phyloP scores from a whole-genome alignment of 2,113 vertebrate genomes.

The Bucco capensis region DNA sequence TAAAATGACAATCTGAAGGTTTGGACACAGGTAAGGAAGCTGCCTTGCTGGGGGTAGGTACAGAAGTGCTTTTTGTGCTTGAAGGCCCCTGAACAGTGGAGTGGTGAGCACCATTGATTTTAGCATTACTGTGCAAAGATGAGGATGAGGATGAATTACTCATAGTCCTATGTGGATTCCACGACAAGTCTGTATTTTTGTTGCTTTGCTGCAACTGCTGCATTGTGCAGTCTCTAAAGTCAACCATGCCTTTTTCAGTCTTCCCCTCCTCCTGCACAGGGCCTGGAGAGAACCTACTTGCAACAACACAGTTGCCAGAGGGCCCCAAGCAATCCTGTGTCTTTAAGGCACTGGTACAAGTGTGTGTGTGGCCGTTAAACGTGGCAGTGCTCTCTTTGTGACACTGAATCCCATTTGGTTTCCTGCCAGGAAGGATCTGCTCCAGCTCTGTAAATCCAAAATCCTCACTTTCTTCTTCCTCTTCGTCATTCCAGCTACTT shows the following conservation, averaged over 20 bases:
- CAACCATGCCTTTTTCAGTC: slow-evolving; percentile 55
- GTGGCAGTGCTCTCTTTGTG: slow-evolving; percentile 65
- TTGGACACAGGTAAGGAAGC: slow-evolving; percentile 66
- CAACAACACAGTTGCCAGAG: slow-evolving; percentile 58
- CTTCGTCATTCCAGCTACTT: slow-evolving; percentile 72
- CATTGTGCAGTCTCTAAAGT: slow-evolving; percentile 70
- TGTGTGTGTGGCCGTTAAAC: slow-evolving; percentile 84
- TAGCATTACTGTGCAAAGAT: slow-evolving; percentile 75
- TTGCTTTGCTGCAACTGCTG: slow-evolving; percentile 69
- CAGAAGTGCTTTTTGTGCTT: slow-evolving; percentile 82
- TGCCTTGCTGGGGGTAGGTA: slow-evolving; percentile 62
- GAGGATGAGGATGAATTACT: slow-evolving; percentile 65
- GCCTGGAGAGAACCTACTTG: slow-evolving; percentile 57
- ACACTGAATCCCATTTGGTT: slow-evolving; percentile 67
- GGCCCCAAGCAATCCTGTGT: slow-evolving; percentile 75
- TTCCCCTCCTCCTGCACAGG: slow-evolving; percentile 62
- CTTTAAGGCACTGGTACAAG: slow-evolving; percentile 94
- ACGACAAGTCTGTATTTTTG: slow-evolving; percentile 55
- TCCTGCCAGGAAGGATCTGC: slow-evolving; percentile 54
- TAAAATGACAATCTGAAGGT: slow-evolving; percentile 82
- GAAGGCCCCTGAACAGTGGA: slow-evolving; percentile 76
- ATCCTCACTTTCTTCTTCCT: slow-evolving; percentile 50
- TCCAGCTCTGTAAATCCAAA: slow-evolving; percentile 63
- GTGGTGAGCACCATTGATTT: slow-evolving; percentile 89
- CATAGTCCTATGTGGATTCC: slow-evolving; percentile 72